These are phyloP conservation scores for Petrolisthes cinctipes DNA, from an alignment of 2,888 invertebrate species.

Conservation along the genomic window DNA sequence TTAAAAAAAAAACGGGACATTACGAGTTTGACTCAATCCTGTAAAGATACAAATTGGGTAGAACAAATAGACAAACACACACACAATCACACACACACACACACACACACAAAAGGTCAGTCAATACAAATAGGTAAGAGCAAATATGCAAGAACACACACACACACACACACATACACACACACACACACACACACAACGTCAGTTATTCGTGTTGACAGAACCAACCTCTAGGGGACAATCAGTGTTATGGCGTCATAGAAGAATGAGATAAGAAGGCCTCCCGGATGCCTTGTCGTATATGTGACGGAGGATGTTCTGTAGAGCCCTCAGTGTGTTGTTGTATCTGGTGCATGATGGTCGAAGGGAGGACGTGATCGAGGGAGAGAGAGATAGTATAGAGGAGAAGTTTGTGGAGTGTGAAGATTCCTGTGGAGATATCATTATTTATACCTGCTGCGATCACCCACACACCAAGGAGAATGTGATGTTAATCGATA, in stretches of 20 bases:
- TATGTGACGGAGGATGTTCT: no score
- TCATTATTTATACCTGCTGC: no score
- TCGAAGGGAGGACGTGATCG: background rate
- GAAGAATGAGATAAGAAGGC: no score
- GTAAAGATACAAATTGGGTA: no score
- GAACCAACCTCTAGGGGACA: background rate
- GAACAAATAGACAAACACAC: background rate
- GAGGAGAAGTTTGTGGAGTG: background rate
- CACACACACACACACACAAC: constrained; percentile 8
- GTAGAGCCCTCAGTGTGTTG: no score
- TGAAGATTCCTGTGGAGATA: background rate
- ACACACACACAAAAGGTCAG: background rate
- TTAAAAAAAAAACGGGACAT: no score
- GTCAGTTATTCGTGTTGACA: background rate
- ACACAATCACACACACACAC: constrained; percentile 8
- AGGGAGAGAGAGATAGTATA: constrained; percentile 17
- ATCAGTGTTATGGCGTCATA: background rate
- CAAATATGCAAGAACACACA: background rate
- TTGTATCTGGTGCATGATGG: no score
- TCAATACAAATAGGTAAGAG: background rate
- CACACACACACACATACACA: constrained; percentile 8
- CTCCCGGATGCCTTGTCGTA: no score
- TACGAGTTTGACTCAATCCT: background rate
- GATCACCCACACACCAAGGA: no score
- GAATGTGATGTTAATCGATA: no score